Conservation (phyloP, 1,140 invertebrate species). For the Formica selysi region DNA sequence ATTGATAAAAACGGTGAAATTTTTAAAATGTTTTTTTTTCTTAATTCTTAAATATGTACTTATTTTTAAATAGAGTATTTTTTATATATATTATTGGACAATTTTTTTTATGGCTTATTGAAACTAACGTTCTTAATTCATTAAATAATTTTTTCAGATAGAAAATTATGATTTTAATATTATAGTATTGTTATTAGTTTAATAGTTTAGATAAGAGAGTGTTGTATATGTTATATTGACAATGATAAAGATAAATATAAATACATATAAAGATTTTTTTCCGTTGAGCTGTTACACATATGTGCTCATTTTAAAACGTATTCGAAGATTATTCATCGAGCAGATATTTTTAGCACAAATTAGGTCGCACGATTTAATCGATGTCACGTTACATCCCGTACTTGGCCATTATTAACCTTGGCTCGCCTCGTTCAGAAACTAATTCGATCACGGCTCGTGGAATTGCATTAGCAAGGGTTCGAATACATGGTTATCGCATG, state of each 20-base stretch:
- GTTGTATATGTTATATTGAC: not conserved
- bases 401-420: slow-evolving; percentile 71
- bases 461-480: slow-evolving; percentile 61
- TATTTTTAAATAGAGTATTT: no score
- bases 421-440: slow-evolving; percentile 56
- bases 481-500: slow-evolving; percentile 49
- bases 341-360: slow-evolving; percentile 42
- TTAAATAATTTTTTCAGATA: no score
- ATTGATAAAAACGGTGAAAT: not conserved
- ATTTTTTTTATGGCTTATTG: no score
- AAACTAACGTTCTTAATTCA: no score
- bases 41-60: no score
- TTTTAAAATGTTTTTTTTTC: no score
- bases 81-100: no score
- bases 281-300: no score
- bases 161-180: no score
- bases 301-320: not conserved
- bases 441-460: slow-evolving; percentile 65
- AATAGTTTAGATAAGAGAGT: no score
- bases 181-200: no score
- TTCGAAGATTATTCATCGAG: slow-evolving; percentile 13
- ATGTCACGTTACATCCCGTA: slow-evolving; percentile 50
- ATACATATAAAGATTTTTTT: not conserved
- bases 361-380: slow-evolving; percentile 62
- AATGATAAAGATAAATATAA: not conserved